Conservation (phyloP, 2,113 vertebrate genomes). For the Paratilapia polleni region DNA sequence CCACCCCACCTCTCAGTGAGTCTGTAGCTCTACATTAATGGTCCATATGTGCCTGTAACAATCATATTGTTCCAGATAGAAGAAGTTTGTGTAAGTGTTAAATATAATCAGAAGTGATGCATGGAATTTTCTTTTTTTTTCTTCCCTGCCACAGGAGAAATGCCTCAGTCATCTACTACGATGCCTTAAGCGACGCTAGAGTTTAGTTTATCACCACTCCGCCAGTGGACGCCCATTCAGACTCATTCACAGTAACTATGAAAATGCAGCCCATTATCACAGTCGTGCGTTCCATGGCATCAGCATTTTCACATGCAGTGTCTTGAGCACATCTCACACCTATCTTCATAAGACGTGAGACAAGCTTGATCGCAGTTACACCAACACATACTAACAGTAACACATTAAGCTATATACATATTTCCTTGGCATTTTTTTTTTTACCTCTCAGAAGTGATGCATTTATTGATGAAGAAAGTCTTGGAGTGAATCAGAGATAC, state of each 20-base stretch:
- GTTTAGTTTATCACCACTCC: slow-evolving; percentile 51
- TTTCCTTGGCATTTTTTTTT: slow-evolving; percentile 6
- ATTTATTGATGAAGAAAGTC: slow-evolving; percentile 18
- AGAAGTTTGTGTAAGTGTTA: not conserved
- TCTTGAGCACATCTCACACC: slow-evolving; percentile 27
- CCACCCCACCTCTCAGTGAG: not conserved
- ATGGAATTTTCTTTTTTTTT: not conserved
- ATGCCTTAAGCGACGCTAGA: slow-evolving; percentile 74
- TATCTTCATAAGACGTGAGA: not conserved
- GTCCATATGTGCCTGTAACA: not conserved
- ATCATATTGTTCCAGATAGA: not conserved
- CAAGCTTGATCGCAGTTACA: slow-evolving; percentile 2
- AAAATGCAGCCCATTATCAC: slow-evolving; percentile 45
- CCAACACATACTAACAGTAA: not conserved
- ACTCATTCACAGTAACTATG: slow-evolving; percentile 36
- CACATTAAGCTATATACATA: slow-evolving; percentile 1
- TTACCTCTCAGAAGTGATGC: not conserved
- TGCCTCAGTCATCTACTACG: slow-evolving; percentile 64
- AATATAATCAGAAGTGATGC: not conserved
- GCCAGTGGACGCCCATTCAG: slow-evolving; percentile 44
- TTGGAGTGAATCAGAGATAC: not conserved
- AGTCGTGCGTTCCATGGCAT: slow-evolving; percentile 4
- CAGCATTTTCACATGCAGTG: slow-evolving; percentile 46
- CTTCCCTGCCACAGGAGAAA: slow-evolving; percentile 47
- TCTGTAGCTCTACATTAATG: not conserved